phyloP scores from a whole-genome alignment of 1,140 invertebrate genomes.

The Zaprionus camerounensis region DNA sequence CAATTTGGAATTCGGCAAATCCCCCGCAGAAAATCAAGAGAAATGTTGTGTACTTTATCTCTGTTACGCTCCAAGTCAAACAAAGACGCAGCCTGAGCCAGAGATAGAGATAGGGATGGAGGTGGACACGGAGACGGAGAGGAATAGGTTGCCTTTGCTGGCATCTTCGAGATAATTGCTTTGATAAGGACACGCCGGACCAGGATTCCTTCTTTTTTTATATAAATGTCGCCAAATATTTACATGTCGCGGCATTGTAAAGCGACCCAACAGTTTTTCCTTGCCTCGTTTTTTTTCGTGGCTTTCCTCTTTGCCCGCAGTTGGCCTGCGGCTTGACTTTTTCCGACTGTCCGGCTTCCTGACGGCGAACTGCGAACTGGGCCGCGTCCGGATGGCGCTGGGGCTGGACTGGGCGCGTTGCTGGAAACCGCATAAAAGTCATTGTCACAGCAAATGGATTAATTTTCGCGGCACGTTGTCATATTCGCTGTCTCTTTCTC shows the following conservation, averaged over 20 bases:
- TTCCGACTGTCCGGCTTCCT: constrained; percentile 45
- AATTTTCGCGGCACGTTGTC: constrained; percentile 81
- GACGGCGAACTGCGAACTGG: constrained; percentile 16
- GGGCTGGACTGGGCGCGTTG: constrained; percentile 45
- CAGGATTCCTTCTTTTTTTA: constrained; percentile 30
- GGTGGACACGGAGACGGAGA: background rate
- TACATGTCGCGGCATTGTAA: constrained; percentile 77
- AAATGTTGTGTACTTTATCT: constrained; percentile 80
- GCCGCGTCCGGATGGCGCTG: constrained; percentile 40
- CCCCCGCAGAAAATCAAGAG: constrained; percentile 62
- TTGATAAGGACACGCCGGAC: constrained; percentile 67
- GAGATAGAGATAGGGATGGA: constrained; percentile 8
- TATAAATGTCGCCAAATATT: constrained; percentile 81
- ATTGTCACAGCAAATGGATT: constrained; percentile 83
- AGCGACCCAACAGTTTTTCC: constrained; percentile 31
- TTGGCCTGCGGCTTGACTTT: constrained; percentile 77
- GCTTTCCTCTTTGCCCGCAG: constrained; percentile 55
- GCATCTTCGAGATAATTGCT: constrained; percentile 79
- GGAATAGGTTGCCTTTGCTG: constrained; percentile 9
- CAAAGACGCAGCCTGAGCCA: constrained; percentile 44
- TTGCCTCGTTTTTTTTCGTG: constrained; percentile 3
- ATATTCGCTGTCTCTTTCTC: constrained; percentile 54
- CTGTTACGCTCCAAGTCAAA: constrained; percentile 70
- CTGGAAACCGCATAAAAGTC: constrained; percentile 81
- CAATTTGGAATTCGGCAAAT: constrained; percentile 70